Percentiles rank a stretch among this genome's conserved stretches.
phyloP scores from a whole-genome alignment of 2,888 invertebrate genomes.

The Machimus rusticus region DNA sequence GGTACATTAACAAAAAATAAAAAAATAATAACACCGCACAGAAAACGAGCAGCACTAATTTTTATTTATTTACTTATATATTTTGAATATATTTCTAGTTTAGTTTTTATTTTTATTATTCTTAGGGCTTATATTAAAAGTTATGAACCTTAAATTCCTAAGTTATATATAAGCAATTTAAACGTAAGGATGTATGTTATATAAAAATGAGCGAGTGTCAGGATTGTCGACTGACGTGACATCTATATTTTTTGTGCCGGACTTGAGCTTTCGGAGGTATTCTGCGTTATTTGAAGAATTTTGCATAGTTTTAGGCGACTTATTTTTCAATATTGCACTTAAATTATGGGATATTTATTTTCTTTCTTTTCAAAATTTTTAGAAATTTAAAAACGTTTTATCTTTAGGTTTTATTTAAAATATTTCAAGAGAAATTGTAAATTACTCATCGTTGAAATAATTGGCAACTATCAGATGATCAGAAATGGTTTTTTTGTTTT shows the following conservation, averaged over 20 bases:
- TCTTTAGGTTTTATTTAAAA: neutral
- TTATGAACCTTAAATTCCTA: conserved; percentile 35
- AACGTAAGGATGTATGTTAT: neutral
- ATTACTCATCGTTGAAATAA: no score
- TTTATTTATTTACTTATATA: neutral
- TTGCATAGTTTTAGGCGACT: neutral
- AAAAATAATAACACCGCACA: no score
- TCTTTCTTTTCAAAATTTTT: neutral
- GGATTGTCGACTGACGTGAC: neutral
- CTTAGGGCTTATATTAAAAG: neutral
- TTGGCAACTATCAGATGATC: no score
- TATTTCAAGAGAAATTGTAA: neutral
- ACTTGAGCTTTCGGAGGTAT: neutral
- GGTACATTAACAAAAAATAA: no score
- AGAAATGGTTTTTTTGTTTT: no score
- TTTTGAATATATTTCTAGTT: neutral
- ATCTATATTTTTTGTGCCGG: neutral
- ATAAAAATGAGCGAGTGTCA: neutral
- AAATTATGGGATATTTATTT: neutral
- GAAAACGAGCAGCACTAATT: no score
- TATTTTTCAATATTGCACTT: neutral
- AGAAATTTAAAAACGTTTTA: neutral
- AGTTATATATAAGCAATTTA: conserved; percentile 20
- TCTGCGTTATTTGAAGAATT: no score
- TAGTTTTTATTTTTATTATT: neutral